These are phyloP conservation scores for Halcyon chelicuti DNA, from an alignment of 2,797 vertebrate species.

Conservation along the genomic window DNA sequence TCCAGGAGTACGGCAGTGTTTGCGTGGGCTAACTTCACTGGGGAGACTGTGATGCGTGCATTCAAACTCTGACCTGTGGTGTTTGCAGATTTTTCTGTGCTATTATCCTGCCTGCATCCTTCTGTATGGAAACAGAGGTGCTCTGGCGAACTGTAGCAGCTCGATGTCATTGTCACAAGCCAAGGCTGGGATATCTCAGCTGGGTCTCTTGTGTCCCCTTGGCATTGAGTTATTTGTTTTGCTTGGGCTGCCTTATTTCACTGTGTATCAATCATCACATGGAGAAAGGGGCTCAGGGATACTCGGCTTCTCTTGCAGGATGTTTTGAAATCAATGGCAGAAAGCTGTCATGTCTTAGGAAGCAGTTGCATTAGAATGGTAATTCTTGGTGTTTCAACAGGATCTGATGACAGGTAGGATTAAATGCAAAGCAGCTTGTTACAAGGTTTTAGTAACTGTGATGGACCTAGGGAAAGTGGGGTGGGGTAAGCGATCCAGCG, in stretches of 20 bases:
- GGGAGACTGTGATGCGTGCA: background rate
- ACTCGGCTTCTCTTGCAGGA: background rate
- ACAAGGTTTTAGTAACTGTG: slow-evolving; percentile 57
- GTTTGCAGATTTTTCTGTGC: background rate
- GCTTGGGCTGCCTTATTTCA: background rate
- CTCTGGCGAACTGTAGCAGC: background rate
- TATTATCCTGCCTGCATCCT: background rate
- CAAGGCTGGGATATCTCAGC: background rate
- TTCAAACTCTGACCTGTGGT: background rate
- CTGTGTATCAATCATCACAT: background rate
- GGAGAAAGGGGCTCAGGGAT: background rate
- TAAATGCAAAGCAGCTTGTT: slow-evolving; percentile 56
- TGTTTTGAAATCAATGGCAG: background rate
- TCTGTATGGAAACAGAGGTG: background rate
- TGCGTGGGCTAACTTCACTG: rapidly evolving
- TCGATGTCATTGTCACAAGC: background rate
- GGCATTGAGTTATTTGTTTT: background rate
- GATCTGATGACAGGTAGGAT: slow-evolving; percentile 66
- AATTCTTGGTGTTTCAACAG: slow-evolving; percentile 49
- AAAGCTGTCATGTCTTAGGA: slow-evolving; percentile 33
- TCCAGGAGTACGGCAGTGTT: background rate
- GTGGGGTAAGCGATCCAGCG: background rate
- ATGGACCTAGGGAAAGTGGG: slow-evolving; percentile 47
- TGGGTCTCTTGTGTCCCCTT: background rate
- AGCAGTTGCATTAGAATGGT: slow-evolving; percentile 14